Percentiles rank a stretch among this genome's conserved stretches.
phyloP scores from a whole-genome alignment of 1,140 invertebrate species.

The Drosophila azteca region DNA sequence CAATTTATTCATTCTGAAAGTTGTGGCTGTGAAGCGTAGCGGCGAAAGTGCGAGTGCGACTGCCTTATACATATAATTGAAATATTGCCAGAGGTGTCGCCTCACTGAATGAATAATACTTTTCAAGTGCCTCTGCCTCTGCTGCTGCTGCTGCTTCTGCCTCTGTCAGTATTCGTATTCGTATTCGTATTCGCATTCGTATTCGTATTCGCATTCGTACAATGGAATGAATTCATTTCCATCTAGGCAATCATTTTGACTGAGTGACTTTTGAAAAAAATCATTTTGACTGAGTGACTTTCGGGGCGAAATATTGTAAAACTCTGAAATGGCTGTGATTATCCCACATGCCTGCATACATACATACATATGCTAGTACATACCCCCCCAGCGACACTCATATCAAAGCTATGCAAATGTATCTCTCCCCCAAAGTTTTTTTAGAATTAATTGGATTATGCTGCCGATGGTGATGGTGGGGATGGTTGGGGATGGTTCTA shows the following conservation, averaged over 20 bases:
- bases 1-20: constrained; percentile 57
- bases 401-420: constrained; percentile 65
- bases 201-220: neutral
- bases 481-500: neutral
- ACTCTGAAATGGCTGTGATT: constrained; percentile 41
- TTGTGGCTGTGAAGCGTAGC: constrained; percentile 31
- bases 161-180: no score
- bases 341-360: constrained; percentile 16
- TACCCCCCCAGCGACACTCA: constrained; percentile 18
- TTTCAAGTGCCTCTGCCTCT: constrained; percentile 6
- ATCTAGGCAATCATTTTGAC: constrained; percentile 37
- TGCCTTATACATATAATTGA: constrained; percentile 45
- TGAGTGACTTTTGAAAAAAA: constrained; percentile 38
- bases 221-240: constrained; percentile 35
- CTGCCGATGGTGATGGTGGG: constrained; percentile 3
- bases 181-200: no score
- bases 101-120: constrained; percentile 41
- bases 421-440: constrained; percentile 19
- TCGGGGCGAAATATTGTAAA: constrained; percentile 37
- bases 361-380: neutral
- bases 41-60: constrained; percentile 16
- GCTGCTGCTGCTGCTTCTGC: no score
- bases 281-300: constrained; percentile 47
- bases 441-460: constrained; percentile 63
- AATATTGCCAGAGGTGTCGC: constrained; percentile 49